Conservation (phyloP, 2,888 invertebrate species). For the Amblyteles armatorius region DNA sequence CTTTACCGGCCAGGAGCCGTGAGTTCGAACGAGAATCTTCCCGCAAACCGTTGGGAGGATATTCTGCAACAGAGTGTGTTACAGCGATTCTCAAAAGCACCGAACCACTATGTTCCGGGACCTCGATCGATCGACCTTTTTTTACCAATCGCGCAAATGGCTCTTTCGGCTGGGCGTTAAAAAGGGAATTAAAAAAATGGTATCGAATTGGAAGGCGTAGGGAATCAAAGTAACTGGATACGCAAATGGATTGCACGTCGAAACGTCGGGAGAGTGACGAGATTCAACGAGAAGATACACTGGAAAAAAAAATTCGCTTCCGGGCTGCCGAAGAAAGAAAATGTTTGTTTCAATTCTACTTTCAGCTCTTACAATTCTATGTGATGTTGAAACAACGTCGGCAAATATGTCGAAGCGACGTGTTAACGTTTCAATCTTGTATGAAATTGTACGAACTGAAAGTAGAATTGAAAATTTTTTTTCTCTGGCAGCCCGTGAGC, state of each 20-base stretch:
- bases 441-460: too few relatives aligned
- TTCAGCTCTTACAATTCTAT: too few relatives aligned
- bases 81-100: slow-evolving; percentile 7
- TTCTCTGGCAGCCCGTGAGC: too few relatives aligned
- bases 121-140: too few relatives aligned
- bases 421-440: too few relatives aligned
- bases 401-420: too few relatives aligned
- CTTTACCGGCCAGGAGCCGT: slow-evolving; percentile 17
- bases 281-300: slow-evolving; percentile 3
- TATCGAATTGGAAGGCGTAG: neutral
- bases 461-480: too few relatives aligned
- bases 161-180: neutral
- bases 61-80: neutral
- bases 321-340: neutral
- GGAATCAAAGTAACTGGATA: slow-evolving; percentile 52
- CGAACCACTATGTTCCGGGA: too few relatives aligned
- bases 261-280: neutral
- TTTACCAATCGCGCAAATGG: slow-evolving; percentile 32
- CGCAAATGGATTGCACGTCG: neutral
- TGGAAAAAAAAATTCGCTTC: too few relatives aligned
- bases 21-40: slow-evolving; percentile 51
- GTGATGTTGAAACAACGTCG: too few relatives aligned
- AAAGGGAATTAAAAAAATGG: slow-evolving; percentile 16
- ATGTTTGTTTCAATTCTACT: too few relatives aligned
- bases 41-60: slow-evolving; percentile 38